Percentiles rank a stretch among this genome's conserved stretches.
Conservation (phyloP, 2,888 invertebrate genomes). For the Isotomurus palustris region DNA sequence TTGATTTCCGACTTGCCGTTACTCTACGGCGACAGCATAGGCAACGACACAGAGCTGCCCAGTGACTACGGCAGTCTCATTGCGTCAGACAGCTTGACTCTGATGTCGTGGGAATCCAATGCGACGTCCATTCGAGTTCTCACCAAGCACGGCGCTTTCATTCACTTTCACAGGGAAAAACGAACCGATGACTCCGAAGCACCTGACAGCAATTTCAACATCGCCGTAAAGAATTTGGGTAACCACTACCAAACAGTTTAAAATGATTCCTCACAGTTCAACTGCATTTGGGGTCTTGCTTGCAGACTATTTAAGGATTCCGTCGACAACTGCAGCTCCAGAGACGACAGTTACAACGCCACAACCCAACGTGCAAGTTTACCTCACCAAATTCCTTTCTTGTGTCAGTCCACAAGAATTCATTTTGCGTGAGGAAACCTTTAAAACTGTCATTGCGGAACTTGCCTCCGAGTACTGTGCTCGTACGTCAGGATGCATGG, state of each 20-base stretch:
- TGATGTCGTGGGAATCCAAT: slow-evolving; percentile 26
- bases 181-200: not conserved
- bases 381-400: slow-evolving; percentile 21
- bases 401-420: slow-evolving; percentile 25
- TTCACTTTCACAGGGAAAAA: slow-evolving; percentile 29
- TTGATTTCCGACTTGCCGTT: slow-evolving; percentile 28
- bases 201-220: slow-evolving; percentile 19
- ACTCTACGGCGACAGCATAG: not conserved
- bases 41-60: not conserved
- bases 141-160: slow-evolving; percentile 20
- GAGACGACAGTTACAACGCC: slow-evolving; percentile 11
- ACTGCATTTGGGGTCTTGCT: not conserved
- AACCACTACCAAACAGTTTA: not conserved
- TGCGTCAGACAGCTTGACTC: slow-evolving; percentile 22
- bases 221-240: slow-evolving; percentile 27
- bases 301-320: slow-evolving; percentile 6
- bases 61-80: slow-evolving; percentile 13
- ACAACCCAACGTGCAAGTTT: slow-evolving; percentile 7
- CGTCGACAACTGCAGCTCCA: slow-evolving; percentile 18
- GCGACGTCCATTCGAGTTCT: slow-evolving; percentile 17
- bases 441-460: slow-evolving; percentile 13
- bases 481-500: not conserved
- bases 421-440: not conserved
- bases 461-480: slow-evolving; percentile 22
- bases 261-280: not conserved